Evolutionary conservation across 2,113 vertebrate species (phyloP).

Genomic region (Sarotherodon lohbergeri): DNA sequence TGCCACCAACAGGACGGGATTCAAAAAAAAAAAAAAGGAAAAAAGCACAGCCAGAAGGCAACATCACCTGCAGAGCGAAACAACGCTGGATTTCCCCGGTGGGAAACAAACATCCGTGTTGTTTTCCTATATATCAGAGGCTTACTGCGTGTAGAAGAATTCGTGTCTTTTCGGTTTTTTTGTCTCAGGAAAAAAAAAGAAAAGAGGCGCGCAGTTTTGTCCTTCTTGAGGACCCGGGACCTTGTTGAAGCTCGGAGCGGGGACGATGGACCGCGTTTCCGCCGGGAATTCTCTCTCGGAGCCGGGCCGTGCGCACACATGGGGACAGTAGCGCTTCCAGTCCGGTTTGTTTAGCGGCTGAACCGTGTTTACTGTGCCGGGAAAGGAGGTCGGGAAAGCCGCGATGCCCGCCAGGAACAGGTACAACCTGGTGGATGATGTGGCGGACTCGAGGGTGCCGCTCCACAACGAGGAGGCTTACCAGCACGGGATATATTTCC

Average conservation of each 20-base stretch:
- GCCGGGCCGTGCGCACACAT: background rate
- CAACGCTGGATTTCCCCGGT: background rate
- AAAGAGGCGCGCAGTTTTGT: constrained; percentile 20
- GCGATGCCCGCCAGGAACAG: constrained; percentile 82
- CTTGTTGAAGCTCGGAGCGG: background rate
- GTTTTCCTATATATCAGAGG: background rate
- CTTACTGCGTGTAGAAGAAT: background rate
- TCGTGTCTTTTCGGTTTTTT: background rate
- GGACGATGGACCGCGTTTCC: constrained; percentile 47
- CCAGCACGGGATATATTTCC: constrained; percentile 86
- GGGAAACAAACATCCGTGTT: background rate
- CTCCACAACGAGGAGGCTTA: constrained; percentile 90
- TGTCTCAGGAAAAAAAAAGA: background rate
- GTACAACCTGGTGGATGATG: constrained; percentile 92
- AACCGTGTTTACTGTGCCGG: background rate
- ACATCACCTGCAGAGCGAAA: constrained; percentile 14
- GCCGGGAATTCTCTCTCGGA: background rate
- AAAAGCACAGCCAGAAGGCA: too few relatives aligned
- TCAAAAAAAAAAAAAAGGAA: too few relatives aligned
- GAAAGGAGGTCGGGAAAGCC: background rate
- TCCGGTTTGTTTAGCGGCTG: background rate
- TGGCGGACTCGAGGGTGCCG: constrained; percentile 82
- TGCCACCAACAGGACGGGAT: constrained; percentile 16
- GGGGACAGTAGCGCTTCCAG: background rate
- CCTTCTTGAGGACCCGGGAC: constrained; percentile 43